These are phyloP conservation scores for Folsomia manolachei DNA, from an alignment of 2,888 invertebrate genomes.

Conservation along the genomic window DNA sequence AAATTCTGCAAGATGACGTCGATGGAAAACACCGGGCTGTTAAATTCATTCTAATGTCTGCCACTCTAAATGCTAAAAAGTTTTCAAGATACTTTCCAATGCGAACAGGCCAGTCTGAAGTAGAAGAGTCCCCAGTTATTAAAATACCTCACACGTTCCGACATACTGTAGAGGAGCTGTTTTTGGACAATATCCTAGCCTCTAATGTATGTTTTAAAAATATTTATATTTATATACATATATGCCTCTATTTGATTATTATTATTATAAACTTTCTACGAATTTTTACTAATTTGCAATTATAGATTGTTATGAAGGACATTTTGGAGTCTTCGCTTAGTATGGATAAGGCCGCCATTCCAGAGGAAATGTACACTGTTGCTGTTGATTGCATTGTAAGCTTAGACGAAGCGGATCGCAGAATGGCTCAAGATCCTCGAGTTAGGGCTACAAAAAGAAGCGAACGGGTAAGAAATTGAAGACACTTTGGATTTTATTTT, in stretches of 20 bases:
- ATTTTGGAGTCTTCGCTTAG: constrained; percentile 30
- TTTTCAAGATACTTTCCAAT: constrained; percentile 67
- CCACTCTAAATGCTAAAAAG: constrained; percentile 74
- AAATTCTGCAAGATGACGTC: constrained; percentile 56
- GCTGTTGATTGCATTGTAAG: constrained; percentile 34
- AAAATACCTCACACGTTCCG: constrained; percentile 36
- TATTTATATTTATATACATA: not conserved
- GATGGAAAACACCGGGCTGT: constrained; percentile 65
- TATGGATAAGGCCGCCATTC: constrained; percentile 32
- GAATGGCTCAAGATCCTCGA: constrained; percentile 24
- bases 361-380: constrained; percentile 38
- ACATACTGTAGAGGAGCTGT: constrained; percentile 39
- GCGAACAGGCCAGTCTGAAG: constrained; percentile 15
- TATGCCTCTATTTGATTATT: constrained; percentile 3
- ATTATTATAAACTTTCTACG: too few species aligned
- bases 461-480: not conserved
- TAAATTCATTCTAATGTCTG: constrained; percentile 86
- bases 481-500: not conserved
- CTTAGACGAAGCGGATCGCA: constrained; percentile 34
- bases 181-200: constrained; percentile 33
- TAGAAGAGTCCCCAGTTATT: constrained; percentile 38
- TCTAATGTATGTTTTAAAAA: constrained; percentile 15
- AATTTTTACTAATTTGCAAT: not conserved
- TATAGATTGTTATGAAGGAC: constrained; percentile 26
- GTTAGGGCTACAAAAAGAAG: not conserved